A percentile compares a stretch with the other conserved stretches of the same genome.
Evolutionary conservation across 2,797 vertebrate genomes (phyloP).

Genomic region (Crypturellus tataupa): DNA sequence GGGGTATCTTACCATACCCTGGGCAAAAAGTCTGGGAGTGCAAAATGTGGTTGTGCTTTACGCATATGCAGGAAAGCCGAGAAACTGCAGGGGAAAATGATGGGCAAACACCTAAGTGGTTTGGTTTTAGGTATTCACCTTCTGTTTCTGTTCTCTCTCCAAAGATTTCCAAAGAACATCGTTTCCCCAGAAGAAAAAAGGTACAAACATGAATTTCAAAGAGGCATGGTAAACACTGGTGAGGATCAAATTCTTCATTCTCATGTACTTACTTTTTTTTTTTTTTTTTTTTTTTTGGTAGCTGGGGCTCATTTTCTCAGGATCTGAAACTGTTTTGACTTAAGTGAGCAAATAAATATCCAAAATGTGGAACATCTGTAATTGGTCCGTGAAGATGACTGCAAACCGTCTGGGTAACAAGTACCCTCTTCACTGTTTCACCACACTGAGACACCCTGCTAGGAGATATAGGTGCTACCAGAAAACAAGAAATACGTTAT

Average conservation of each 20-base stretch:
- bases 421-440: not conserved
- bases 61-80: not conserved
- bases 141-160: not conserved
- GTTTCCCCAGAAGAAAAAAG: not conserved
- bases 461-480: not conserved
- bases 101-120: not conserved
- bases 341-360: slow-evolving; percentile 22
- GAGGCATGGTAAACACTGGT: not conserved
- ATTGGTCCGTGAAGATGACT: not conserved
- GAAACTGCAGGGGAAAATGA: not conserved
- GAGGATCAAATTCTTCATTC: not conserved
- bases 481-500: not conserved
- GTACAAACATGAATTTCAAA: not conserved
- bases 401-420: not conserved
- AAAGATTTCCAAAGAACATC: not conserved
- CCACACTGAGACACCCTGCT: rapidly evolving
- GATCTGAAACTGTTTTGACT: slow-evolving; percentile 8
- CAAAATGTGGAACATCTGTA: not conserved
- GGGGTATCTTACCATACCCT: rapidly evolving
- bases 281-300: not conserved
- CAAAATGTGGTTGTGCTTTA: not conserved
- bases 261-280: not conserved
- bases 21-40: not conserved
- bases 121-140: not conserved
- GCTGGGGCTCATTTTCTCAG: not conserved